phyloP scores from a whole-genome alignment of 2,113 vertebrate genomes.

The Hippocampus mohnikei region DNA sequence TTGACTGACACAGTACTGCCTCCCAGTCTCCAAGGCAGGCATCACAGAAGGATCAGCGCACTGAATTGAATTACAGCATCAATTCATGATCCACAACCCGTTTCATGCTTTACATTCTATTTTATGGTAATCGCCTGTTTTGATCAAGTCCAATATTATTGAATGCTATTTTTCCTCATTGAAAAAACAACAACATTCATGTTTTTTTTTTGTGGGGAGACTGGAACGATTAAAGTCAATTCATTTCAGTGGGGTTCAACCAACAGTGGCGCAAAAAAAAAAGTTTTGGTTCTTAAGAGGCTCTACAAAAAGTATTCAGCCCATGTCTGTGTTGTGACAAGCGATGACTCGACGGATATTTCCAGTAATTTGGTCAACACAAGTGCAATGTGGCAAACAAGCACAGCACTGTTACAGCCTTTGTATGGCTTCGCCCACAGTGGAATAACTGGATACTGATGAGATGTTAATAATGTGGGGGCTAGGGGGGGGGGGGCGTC shows the following conservation, averaged over 20 bases:
- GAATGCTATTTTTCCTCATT: no score
- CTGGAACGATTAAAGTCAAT: not conserved
- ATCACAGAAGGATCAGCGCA: no score
- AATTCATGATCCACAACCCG: no score
- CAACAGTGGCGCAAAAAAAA: not conserved
- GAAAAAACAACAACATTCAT: no score
- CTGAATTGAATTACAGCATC: no score
- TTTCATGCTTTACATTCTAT: no score
- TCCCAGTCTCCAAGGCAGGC: no score
- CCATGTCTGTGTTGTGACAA: slow-evolving; percentile 1
- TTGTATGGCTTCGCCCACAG: slow-evolving; percentile 7
- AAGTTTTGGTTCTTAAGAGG: not conserved
- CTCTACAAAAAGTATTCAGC: not conserved
- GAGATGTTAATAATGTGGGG: not conserved
- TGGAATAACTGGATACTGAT: not conserved
- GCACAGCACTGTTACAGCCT: slow-evolving; percentile 6
- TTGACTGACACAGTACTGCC: no score
- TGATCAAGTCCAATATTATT: no score
- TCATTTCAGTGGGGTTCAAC: not conserved
- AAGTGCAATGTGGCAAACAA: slow-evolving; percentile 34
- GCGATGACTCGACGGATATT: slow-evolving; percentile 23
- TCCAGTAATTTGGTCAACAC: slow-evolving; percentile 14
- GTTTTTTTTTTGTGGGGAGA: no score
- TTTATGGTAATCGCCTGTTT: no score
- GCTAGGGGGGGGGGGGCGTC: not conserved